These are phyloP conservation scores for Drosophila dunni DNA, from an alignment of 1,140 invertebrate genomes.

Conservation along the genomic window DNA sequence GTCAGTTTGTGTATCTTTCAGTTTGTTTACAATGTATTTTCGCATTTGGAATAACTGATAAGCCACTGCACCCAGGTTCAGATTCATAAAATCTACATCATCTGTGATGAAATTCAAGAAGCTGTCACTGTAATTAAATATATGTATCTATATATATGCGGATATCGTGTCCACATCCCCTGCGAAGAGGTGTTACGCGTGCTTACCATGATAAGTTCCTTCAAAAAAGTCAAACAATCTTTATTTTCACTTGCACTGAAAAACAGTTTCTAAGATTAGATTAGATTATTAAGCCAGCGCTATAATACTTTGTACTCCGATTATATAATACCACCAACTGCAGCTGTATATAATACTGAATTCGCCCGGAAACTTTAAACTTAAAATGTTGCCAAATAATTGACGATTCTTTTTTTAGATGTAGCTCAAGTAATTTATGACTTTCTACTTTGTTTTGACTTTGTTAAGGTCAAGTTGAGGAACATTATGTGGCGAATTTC, in stretches of 20 bases:
- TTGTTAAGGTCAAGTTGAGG: conserved; percentile 1
- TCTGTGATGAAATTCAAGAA: conserved; percentile 2
- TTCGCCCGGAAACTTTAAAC: background rate
- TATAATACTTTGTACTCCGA: conserved; percentile 28
- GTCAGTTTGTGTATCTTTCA: conserved; percentile 13
- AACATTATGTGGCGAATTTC: no score
- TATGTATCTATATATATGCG: background rate
- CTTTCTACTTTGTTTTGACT: background rate
- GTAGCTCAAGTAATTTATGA: conserved; percentile 4
- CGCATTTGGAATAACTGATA: conserved; percentile 30
- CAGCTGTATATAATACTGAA: conserved; percentile 4
- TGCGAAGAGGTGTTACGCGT: background rate
- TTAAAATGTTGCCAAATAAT: background rate
- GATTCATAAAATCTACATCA: conserved; percentile 1
- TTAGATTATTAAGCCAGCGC: conserved; percentile 14
- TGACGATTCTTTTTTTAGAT: background rate
- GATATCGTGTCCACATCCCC: background rate
- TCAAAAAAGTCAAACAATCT: conserved; percentile 34
- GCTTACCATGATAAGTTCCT: conserved; percentile 10
- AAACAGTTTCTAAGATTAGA: conserved; percentile 18
- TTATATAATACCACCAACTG: conserved; percentile 19
- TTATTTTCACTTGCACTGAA: conserved; percentile 44
- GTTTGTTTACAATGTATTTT: conserved; percentile 8
- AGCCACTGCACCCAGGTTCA: conserved; percentile 30
- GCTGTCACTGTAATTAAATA: background rate